Base-by-base conservation (phyloP, 2,888 invertebrate species). In the Thymelicus sylvestris region DNA sequence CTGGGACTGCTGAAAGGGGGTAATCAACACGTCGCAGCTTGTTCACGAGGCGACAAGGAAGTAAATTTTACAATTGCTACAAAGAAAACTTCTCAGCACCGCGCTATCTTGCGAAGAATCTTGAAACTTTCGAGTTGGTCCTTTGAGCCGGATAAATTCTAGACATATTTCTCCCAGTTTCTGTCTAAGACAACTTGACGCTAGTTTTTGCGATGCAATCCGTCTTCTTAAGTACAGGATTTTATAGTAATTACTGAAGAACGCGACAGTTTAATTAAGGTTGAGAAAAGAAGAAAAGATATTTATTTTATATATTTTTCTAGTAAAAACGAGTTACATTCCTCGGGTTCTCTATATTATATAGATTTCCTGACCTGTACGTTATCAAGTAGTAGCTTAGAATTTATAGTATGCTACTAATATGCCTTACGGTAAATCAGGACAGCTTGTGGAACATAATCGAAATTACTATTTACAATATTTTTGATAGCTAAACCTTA, bases 41-140 rank as follows among this genome's bases (percentile, higher is more conserved):
- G 74, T 75, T 71, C 75, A 75, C 71, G 67, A 67, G 74, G 71
- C 75, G 71, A 74, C 75, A 76, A 73, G 74, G 72, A 75, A 75
- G 74, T 75, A 72, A 84, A 84, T 85, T 81, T 78, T 75, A 84
- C 85, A 84, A 83, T 83, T 83, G 84, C 81, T 78, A 81, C 82
- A 82, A 80, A 80, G 78, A 78, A 82, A 85, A 83, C 82, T 82
- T 78, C 74, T 74, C 64, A 69, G 68, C 66, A 66, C 62, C 66
- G 66, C 71, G 76, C 74, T 74, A 74, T 71, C 72, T 76, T 69
- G 71, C 80, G 82, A 79, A 83, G 84, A 82, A 84, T 81, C 76
- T 77, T 72, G 76, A 82, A 84, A 79, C 80, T 83, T 78, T 73
- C 75, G 79, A 83, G 78, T 83, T 81, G 76, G 79, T 82, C 81